Conservation (phyloP, 1,140 invertebrate genomes). For the Pentalonia nigronervosa region DNA sequence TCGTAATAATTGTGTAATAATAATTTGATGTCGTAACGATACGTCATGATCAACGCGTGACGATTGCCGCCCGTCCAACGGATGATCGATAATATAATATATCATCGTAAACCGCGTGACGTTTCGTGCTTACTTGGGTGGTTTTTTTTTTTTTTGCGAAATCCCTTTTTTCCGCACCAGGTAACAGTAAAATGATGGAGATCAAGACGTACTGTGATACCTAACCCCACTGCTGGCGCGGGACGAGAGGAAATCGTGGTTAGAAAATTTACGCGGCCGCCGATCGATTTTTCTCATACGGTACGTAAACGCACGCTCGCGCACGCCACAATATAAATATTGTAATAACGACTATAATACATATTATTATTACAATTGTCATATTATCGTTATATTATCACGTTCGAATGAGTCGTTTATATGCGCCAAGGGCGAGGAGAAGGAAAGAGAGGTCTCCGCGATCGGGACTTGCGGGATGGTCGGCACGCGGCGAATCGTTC, state of each 20-base stretch:
- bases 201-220: not conserved
- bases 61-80: not conserved
- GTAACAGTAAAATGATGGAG: not conserved
- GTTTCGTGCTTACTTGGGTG: not conserved
- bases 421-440: not conserved
- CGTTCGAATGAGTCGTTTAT: not conserved
- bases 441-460: no score
- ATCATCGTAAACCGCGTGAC: not conserved
- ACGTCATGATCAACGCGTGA: not conserved
- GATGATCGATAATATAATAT: not conserved
- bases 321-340: not conserved
- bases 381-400: not conserved
- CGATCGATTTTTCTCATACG: not conserved
- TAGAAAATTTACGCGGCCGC: not conserved
- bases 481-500: no score
- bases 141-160: not conserved
- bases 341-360: no score
- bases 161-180: not conserved
- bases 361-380: not conserved
- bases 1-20: not conserved
- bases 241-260: not conserved
- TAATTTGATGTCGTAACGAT: not conserved
- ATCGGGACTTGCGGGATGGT: no score
- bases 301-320: not conserved
- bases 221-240: no score